These are phyloP conservation scores for Ophioninae sp. DNA, from an alignment of 2,888 invertebrate species.

Conservation along the genomic window DNA sequence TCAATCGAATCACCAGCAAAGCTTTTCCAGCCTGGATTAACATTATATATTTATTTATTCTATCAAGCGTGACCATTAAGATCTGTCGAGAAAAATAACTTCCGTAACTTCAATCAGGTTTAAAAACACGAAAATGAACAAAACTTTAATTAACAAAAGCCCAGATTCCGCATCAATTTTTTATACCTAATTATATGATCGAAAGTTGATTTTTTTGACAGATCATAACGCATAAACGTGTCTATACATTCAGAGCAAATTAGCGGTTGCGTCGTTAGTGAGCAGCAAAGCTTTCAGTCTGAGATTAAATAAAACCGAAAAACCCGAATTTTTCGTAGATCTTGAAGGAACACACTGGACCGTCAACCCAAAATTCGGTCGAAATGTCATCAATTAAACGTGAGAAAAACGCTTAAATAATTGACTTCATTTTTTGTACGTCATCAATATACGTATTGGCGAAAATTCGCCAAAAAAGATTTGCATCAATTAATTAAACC, in stretches of 20 bases:
- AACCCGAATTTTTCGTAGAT: constrained; percentile 5
- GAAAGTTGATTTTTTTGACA: neutral
- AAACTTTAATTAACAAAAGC: neutral
- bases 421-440: neutral
- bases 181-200: neutral
- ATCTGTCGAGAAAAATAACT: neutral
- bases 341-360: neutral
- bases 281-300: constrained; percentile 46
- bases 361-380: neutral
- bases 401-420: neutral
- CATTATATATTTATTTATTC: constrained; percentile 8
- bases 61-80: constrained; percentile 3
- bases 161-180: neutral
- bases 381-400: neutral
- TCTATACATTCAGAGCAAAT: constrained; percentile 7
- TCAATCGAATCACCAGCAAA: constrained; percentile 56
- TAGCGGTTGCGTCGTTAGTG: constrained; percentile 55
- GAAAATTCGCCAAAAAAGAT: neutral
- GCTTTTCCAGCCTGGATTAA: constrained; percentile 49
- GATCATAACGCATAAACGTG: neutral
- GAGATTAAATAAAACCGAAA: constrained; percentile 15
- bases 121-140: neutral
- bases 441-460: neutral
- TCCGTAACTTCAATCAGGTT: neutral
- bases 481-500: no score